Evolutionary conservation across 2,113 vertebrate genomes (phyloP).

Genomic region (Sakesphorus luctuosus): DNA sequence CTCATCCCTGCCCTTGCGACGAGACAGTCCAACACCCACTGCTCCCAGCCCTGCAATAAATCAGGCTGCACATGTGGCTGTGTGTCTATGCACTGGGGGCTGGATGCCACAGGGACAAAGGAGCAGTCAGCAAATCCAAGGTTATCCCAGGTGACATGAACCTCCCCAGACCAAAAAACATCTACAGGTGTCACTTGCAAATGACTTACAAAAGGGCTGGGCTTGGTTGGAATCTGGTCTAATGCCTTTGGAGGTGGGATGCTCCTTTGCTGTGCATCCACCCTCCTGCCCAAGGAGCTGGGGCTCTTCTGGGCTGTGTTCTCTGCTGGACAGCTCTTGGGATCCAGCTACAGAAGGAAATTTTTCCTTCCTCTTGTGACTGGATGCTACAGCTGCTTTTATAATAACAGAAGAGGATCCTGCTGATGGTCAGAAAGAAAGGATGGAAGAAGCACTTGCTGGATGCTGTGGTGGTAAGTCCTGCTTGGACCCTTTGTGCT

Average conservation of each 20-base stretch:
- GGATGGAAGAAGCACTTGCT: background rate
- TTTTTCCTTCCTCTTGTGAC: background rate
- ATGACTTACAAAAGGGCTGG: background rate
- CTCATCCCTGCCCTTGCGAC: background rate
- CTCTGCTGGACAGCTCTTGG: background rate
- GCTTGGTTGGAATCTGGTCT: fast-evolving
- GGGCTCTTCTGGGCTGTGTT: background rate
- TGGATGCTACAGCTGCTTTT: background rate
- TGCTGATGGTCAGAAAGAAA: background rate
- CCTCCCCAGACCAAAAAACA: background rate
- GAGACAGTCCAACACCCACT: background rate
- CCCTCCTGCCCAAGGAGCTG: fast-evolving
- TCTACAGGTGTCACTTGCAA: background rate
- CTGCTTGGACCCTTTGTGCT: background rate
- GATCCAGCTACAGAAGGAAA: background rate
- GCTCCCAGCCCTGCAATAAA: background rate
- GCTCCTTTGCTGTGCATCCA: fast-evolving
- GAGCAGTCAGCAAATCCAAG: background rate
- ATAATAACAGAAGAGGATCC: background rate
- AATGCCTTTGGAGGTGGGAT: fast-evolving
- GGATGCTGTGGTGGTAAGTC: background rate
- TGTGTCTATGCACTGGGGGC: background rate
- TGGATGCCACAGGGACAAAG: background rate
- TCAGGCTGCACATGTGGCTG: background rate
- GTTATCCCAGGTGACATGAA: background rate